Base-by-base conservation (phyloP, 2,113 vertebrate species). In the Callocephalon fimbriatum region DNA sequence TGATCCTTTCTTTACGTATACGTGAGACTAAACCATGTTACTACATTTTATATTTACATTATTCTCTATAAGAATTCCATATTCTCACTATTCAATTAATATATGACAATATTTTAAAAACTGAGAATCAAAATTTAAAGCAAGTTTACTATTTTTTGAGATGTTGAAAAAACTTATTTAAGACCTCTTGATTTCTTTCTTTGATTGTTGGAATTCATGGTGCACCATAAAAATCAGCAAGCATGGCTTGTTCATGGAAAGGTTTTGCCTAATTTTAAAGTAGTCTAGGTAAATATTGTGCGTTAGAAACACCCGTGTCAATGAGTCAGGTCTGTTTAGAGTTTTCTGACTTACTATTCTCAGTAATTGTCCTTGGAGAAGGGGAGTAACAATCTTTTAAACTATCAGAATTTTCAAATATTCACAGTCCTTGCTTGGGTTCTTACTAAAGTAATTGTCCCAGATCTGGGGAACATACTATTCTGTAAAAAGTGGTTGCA, bases 41-140 rank as follows among this genome's bases (percentile, higher is more conserved):
- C 81, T 71, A 16, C 48, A 65, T 35, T 98, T 94, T 93, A 92
- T 53, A 54, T 91, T 82, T 86, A 93, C 6, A 3, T 87, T 95
- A 88, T 84, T 97, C 65, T 78, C 92, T 76, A 95, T 35, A 95
- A 74, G 84, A 88, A 88, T 92, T 79, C 63, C 86, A 25, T 27
- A 67, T 42, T 32, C 16, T 96, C 73, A 84, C 22, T 94, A 93
- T 88, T 97, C 74, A 96, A 79, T 95, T 96, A 94, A 72, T 86
- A 79, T 72, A 90, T 96, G 37, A 40, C 45, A 91, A 66, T 95
- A 94, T 13, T 95, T 97, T 27, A 85, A 53, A 96, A 95, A 90
- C 47, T 61, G 22, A 88, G n/a, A 95, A 87, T 86, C 79, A 92
- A 96, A 90, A 87, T 72, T 47, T 67, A 66, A 42, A 68, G 35